These are phyloP conservation scores for Glomeris maerens DNA, from an alignment of 1,140 invertebrate species.

Conservation along the genomic window DNA sequence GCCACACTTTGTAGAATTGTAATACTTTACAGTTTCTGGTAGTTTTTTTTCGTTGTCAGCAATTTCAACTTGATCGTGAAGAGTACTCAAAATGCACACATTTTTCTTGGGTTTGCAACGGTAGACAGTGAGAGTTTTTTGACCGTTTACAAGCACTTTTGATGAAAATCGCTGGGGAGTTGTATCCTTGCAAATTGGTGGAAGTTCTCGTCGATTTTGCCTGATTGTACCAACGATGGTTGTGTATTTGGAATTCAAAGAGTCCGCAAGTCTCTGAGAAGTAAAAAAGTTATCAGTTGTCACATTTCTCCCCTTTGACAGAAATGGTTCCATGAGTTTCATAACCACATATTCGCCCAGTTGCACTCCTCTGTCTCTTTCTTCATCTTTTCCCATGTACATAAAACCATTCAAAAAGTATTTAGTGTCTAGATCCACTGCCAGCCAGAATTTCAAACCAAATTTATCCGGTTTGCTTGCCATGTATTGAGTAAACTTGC, in stretches of 20 bases:
- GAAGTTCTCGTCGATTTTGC: not conserved
- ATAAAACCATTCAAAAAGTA: slow-evolving; percentile 1
- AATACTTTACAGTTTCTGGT: not conserved
- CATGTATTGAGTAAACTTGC: not conserved
- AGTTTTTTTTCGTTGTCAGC: slow-evolving; percentile 1
- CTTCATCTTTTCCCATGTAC: not conserved
- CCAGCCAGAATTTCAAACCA: not conserved
- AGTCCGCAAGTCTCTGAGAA: not conserved
- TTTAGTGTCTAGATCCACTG: not conserved
- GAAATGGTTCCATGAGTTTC: slow-evolving; percentile 1
- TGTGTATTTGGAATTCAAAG: not conserved
- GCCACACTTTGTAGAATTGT: slow-evolving; percentile 9
- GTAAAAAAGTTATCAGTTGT: slow-evolving; percentile 1
- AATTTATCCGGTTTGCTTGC: not conserved
- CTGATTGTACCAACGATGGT: not conserved
- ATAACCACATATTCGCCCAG: not conserved
- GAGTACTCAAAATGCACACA: not conserved
- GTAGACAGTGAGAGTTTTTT: not conserved
- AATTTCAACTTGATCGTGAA: not conserved
- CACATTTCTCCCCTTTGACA: not conserved
- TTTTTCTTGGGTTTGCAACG: not conserved
- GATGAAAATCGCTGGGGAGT: not conserved
- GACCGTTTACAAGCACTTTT: not conserved
- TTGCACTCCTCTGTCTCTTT: not conserved
- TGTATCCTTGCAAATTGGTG: not conserved